Conservation (phyloP, 2,797 vertebrate species). For the Decapterus maruadsi region DNA sequence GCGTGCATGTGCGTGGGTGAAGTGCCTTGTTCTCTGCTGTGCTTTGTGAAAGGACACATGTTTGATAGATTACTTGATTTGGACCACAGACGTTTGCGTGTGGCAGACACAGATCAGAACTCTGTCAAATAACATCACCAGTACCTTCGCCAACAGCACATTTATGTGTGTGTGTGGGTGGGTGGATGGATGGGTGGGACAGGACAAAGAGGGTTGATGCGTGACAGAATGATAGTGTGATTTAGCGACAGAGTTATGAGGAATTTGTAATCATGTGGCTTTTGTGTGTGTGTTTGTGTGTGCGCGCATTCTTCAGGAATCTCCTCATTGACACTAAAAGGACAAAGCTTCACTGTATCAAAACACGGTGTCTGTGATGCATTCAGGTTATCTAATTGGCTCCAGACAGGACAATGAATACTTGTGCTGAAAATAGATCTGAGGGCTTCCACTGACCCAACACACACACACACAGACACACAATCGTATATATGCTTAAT, state of each 20-base stretch:
- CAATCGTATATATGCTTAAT: constrained; percentile 12
- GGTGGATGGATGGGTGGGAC: constrained; percentile 53
- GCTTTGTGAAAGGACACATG: constrained; percentile 70
- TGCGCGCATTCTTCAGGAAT: constrained; percentile 55
- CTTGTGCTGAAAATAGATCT: constrained; percentile 63
- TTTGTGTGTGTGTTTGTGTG: constrained; percentile 18
- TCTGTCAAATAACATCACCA: constrained; percentile 74
- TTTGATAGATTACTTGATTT: constrained; percentile 78
- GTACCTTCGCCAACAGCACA: constrained; percentile 52
- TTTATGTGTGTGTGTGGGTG: constrained; percentile 38
- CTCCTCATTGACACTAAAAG: constrained; percentile 65
- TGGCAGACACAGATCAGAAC: constrained; percentile 73
- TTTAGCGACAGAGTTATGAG: constrained; percentile 67
- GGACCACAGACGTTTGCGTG: constrained; percentile 71
- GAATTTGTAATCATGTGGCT: constrained; percentile 55
- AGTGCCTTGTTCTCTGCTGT: constrained; percentile 50
- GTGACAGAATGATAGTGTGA: constrained; percentile 67
- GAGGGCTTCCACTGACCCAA: constrained; percentile 29
- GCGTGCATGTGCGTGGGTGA: constrained; percentile 27
- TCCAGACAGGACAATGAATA: constrained; percentile 51
- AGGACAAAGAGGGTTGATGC: constrained; percentile 55
- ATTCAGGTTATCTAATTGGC: constrained; percentile 66
- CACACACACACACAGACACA: constrained; percentile 21
- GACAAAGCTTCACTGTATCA: constrained; percentile 45
- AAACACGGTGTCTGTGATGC: constrained; percentile 53